Evolutionary conservation across 2,113 vertebrate species (phyloP).

Genomic region (Notarius lentiginosus): DNA sequence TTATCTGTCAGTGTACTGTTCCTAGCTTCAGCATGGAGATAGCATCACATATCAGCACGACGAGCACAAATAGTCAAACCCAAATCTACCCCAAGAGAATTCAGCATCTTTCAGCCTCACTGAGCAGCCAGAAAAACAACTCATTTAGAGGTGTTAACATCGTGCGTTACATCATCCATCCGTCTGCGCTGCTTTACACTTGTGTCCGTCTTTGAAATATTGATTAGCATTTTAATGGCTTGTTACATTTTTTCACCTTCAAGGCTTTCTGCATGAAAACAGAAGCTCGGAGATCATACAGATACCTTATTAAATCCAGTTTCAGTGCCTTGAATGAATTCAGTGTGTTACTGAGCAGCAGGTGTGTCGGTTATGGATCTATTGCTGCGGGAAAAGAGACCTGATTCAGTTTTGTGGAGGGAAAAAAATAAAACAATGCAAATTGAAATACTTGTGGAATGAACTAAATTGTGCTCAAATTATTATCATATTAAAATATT

Average conservation of each 20-base stretch:
- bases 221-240: slow-evolving; percentile 40
- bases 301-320: slow-evolving; percentile 27
- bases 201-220: slow-evolving; percentile 4
- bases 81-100: not conserved
- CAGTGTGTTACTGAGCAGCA: slow-evolving; percentile 31
- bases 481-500: not conserved
- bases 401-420: not conserved
- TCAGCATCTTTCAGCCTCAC: slow-evolving; percentile 10
- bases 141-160: slow-evolving; percentile 24
- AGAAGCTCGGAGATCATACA: not conserved
- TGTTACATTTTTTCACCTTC: not conserved
- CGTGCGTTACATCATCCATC: not conserved
- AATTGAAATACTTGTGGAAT: not conserved
- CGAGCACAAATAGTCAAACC: slow-evolving; percentile 1
- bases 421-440: not conserved
- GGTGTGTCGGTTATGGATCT: slow-evolving; percentile 15
- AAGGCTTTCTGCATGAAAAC: slow-evolving; percentile 27
- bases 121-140: not conserved
- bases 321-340: not conserved
- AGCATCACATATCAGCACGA: slow-evolving; percentile 18
- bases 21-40: not conserved
- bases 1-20: slow-evolving; percentile 15
- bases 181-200: not conserved
- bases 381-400: slow-evolving; percentile 9
- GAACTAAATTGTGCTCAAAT: not conserved